These are phyloP conservation scores for Deilephila elpenor DNA, from an alignment of 2,888 invertebrate genomes.

Conservation along the genomic window DNA sequence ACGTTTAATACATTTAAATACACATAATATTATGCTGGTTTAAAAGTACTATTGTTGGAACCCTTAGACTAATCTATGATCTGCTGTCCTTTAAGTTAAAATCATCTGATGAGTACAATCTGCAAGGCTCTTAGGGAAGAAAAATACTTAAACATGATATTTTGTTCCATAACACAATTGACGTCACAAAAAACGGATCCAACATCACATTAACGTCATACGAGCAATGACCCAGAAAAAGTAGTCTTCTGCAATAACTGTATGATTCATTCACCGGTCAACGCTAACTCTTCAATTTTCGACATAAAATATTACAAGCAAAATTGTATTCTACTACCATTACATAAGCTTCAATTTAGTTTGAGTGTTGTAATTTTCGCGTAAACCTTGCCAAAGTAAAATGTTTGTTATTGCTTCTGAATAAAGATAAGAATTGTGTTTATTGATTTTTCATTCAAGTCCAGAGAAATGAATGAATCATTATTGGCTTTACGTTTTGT, in stretches of 20 bases:
- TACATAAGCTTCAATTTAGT: not conserved
- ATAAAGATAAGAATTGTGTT: not conserved
- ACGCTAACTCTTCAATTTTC: conserved; percentile 2
- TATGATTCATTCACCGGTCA: conserved; percentile 27
- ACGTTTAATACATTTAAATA: too few relatives aligned
- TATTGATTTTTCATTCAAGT: not conserved
- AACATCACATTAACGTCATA: not conserved
- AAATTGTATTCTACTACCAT: not conserved
- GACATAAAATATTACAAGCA: not conserved
- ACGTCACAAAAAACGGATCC: conserved; percentile 20
- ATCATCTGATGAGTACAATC: too few relatives aligned
- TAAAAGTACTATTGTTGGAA: too few relatives aligned
- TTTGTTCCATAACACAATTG: too few relatives aligned
- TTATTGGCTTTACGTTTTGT: not conserved
- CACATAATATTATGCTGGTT: too few relatives aligned
- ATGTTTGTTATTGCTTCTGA: not conserved
- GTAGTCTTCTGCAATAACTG: conserved; percentile 18
- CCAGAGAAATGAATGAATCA: conserved; percentile 17
- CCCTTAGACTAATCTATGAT: too few relatives aligned
- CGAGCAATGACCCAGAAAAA: conserved; percentile 26
- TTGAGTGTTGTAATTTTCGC: not conserved
- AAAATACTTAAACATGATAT: too few relatives aligned
- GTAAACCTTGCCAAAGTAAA: not conserved
- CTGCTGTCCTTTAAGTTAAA: too few relatives aligned
- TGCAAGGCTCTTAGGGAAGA: too few relatives aligned